A percentile compares a stretch with the other conserved stretches of the same genome.
Conservation (phyloP, 2,797 vertebrate genomes). For the Toxotes lorentzi region DNA sequence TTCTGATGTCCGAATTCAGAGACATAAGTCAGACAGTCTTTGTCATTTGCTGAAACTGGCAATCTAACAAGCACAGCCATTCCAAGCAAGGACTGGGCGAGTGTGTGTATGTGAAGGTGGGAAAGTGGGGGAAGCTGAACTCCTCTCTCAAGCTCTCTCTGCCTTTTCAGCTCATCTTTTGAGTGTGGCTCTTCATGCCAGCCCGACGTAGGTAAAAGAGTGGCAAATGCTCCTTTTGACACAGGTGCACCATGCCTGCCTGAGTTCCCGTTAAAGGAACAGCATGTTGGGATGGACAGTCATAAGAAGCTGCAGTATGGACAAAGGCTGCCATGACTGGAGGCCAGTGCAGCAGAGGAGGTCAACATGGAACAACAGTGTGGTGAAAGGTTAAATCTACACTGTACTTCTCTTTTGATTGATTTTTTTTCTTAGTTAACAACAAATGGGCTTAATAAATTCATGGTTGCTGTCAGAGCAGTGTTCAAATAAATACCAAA, state of each 20-base stretch:
- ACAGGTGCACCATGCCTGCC: conserved; percentile 23
- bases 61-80: neutral
- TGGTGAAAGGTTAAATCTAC: neutral
- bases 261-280: conserved; percentile 25
- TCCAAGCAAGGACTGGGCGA: neutral
- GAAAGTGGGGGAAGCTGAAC: neutral
- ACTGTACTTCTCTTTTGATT: neutral
- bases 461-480: neutral
- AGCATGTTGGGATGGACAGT: conserved; percentile 7
- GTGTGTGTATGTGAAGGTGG: no score
- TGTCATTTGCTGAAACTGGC: neutral
- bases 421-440: neutral
- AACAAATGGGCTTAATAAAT: conserved; percentile 14
- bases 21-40: neutral
- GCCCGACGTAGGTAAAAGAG: conserved; percentile 26
- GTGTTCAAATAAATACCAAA: conserved; percentile 14
- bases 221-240: conserved; percentile 21
- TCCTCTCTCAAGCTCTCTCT: neutral
- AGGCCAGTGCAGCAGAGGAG: neutral
- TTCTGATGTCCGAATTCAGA: neutral
- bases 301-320: neutral
- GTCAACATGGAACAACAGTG: neutral
- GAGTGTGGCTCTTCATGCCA: conserved; percentile 4
- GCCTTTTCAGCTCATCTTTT: neutral
- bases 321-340: conserved; percentile 1